Base-by-base conservation (phyloP, 1,140 invertebrate genomes). In the Conus betulinus region DNA sequence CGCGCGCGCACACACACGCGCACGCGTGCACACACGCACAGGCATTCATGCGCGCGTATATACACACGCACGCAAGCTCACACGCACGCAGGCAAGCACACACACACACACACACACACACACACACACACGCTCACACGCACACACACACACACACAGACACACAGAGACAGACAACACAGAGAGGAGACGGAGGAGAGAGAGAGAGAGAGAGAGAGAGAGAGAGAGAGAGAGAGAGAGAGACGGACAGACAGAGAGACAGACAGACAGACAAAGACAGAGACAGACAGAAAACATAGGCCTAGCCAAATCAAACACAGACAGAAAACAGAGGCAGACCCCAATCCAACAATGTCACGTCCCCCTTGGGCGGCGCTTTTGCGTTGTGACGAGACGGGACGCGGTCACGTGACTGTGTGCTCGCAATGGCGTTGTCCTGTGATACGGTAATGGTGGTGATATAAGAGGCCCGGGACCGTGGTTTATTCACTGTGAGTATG, bases 1-100 rank as follows among this genome's bases (percentile, higher is more conserved):
- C 52, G 55, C 52, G 55, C 81, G 55, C 81, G 23, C 81, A 55
- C 52, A 55, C 52, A 11, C 81, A 83, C 81, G 55, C 81, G 55
- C 81, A 55, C 81, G 55, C 81, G 55, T 52, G 55, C 81, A 82
- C 81, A 82, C 81, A 60, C 55, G 55, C 23, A 55, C 81, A 53
- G 8, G 55, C 55, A 57, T 3, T 17, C 13, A 55, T 57, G n/a
- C 52, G 55, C 17, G 23, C 53, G 55, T 13, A 84, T 17, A 60
- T 52, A 84, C 52, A 84, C 82, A 51, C 52, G 23, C 51, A 55
- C 15, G 23, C 82, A 17, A 0, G 25, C 52, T 1, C 52, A 55
- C 82, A 84, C 3, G 25, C 53, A 84, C 52, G 23, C 51, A 60
- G 1, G 23, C 82, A 55, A 0, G 11, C 52, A 55, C 52, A 5